phyloP scores from a whole-genome alignment of 2,797 vertebrate species.

The Vireo griseus region DNA sequence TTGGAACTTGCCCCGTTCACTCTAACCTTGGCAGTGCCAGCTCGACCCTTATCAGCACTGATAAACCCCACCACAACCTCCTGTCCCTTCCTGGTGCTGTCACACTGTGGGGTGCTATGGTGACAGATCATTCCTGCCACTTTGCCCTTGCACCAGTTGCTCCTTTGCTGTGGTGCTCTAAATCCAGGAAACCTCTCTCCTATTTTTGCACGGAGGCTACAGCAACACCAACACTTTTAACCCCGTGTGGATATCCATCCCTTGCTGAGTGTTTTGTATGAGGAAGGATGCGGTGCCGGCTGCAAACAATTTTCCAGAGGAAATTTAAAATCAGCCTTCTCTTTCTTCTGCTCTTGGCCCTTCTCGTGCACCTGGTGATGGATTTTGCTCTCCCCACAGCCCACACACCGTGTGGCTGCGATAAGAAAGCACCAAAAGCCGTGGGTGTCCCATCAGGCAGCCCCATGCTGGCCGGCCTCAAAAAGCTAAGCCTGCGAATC shows the following conservation, averaged over 20 bases:
- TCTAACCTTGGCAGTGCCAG: not conserved
- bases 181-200: not conserved
- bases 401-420: not conserved
- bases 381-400: not conserved
- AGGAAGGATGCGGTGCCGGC: slow-evolving; percentile 30
- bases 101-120: rapidly evolving
- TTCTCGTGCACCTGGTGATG: slow-evolving; percentile 41
- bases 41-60: not conserved
- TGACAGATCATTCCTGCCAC: not conserved
- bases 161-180: not conserved
- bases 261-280: not conserved
- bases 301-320: slow-evolving; percentile 48
- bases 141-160: not conserved
- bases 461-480: rapidly evolving
- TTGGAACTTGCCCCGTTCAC: not conserved
- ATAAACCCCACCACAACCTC: not conserved
- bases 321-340: slow-evolving; percentile 56
- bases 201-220: not conserved
- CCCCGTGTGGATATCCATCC: not conserved
- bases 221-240: not conserved
- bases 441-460: not conserved
- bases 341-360: slow-evolving; percentile 37
- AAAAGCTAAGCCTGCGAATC: slow-evolving; percentile 51
- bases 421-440: not conserved
- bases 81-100: not conserved